phyloP scores from a whole-genome alignment of 2,888 invertebrate genomes.

The Microctonus aethiopoides region DNA sequence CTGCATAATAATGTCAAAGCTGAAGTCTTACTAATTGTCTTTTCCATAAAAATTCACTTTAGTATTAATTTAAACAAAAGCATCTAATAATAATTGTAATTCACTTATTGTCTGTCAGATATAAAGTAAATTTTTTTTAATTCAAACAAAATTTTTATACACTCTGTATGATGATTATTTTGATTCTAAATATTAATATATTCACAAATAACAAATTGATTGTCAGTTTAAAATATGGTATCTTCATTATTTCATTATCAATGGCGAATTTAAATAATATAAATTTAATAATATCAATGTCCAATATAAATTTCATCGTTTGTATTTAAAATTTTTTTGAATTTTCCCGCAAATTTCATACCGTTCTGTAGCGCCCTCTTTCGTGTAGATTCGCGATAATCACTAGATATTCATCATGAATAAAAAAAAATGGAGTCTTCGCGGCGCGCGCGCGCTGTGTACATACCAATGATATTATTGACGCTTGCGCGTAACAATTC shows the following conservation, averaged over 20 bases:
- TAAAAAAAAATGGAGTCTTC: no score
- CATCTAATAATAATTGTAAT: background rate
- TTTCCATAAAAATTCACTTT: no score
- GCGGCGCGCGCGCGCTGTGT: background rate
- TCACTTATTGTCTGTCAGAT: background rate
- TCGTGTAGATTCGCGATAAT: no score
- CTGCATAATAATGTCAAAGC: background rate
- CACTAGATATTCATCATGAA: no score
- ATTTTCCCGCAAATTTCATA: no score
- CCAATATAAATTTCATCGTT: no score
- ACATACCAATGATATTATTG: background rate
- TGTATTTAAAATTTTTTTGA: no score
- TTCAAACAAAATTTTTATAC: background rate
- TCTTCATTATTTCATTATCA: no score
- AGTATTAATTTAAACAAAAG: background rate
- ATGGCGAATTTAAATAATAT: no score
- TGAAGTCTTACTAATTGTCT: no score
- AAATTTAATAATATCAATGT: no score
- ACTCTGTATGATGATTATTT: background rate
- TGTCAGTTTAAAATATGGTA: background rate
- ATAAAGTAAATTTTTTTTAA: background rate
- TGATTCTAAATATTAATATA: background rate
- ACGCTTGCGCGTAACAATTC: slow-evolving; percentile 5
- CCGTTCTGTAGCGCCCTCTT: no score
- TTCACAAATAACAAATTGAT: background rate